Conservation (phyloP, 1,140 invertebrate genomes). For the Dendroctonus valens region DNA sequence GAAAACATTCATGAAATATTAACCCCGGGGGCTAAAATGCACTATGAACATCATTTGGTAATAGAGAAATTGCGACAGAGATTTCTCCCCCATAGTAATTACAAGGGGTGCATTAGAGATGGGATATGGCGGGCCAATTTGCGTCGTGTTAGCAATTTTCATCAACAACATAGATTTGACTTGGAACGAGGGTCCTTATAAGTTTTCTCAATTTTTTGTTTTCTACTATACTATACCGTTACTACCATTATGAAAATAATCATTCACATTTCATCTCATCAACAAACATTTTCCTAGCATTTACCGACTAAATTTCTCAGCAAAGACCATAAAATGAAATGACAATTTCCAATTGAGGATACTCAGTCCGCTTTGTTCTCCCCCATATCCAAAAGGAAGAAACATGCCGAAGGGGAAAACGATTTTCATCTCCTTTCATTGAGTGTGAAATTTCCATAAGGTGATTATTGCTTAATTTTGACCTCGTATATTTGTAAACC, state of each 20-base stretch:
- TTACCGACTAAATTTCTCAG: too few relatives aligned
- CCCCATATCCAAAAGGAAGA: slow-evolving; percentile 11
- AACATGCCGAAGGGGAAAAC: slow-evolving; percentile 11
- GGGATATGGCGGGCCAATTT: slow-evolving; percentile 6
- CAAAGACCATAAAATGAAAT: too few relatives aligned
- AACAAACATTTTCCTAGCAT: too few relatives aligned
- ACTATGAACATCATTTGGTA: slow-evolving; percentile 14
- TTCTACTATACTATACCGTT: too few relatives aligned
- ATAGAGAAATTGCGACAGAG: slow-evolving; percentile 19
- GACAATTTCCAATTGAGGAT: not conserved
- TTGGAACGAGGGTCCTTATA: slow-evolving; percentile 16
- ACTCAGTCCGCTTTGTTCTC: slow-evolving; percentile 10
- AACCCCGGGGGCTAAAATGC: too few relatives aligned
- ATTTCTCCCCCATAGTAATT: slow-evolving; percentile 8
- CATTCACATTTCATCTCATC: too few relatives aligned
- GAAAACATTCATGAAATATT: too few relatives aligned
- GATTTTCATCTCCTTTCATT: slow-evolving; percentile 17
- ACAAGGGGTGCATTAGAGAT: slow-evolving; percentile 22
- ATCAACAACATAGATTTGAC: slow-evolving; percentile 16
- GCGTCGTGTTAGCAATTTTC: slow-evolving; percentile 20
- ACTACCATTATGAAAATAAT: too few relatives aligned
- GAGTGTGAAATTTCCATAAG: slow-evolving; percentile 33
- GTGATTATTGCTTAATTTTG: slow-evolving; percentile 34
- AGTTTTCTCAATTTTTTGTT: slow-evolving; percentile 8
- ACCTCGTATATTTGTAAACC: slow-evolving; percentile 30